Evolutionary conservation across 35 echinoderm and acorn worm species (phyloP).

Genomic region (Antedon bifida): DNA sequence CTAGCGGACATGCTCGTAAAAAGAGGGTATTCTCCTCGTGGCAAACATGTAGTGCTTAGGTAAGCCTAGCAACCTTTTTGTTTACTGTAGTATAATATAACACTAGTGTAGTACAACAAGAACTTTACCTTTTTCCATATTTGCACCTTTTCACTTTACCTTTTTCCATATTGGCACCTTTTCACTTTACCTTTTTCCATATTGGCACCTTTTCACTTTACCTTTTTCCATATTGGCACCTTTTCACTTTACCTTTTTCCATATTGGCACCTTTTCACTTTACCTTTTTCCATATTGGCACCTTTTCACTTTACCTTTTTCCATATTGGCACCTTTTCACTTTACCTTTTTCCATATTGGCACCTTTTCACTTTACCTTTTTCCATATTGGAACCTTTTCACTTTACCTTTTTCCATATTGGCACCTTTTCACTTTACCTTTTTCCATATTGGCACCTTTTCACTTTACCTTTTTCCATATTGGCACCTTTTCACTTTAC

Average conservation of each 20-base stretch:
- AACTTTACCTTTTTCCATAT: too few relatives aligned
- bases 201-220: conserved; percentile 85
- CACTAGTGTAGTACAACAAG: too few relatives aligned
- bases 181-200: conserved; percentile 93
- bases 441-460: conserved; percentile 94
- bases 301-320: conserved; percentile 79
- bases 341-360: conserved; percentile 99
- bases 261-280: conserved; percentile 84
- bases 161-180: conserved; percentile 97
- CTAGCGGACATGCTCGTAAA: too few relatives aligned
- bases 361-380: conserved; percentile 61
- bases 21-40: too few relatives aligned
- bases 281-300: conserved; percentile 99
- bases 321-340: conserved; percentile 89
- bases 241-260: conserved; percentile 94
- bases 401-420: conserved; percentile 99
- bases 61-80: too few relatives aligned
- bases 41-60: too few relatives aligned
- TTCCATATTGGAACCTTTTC: conserved; percentile 94
- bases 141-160: conserved; percentile 67
- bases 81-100: too few relatives aligned
- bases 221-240: conserved; percentile 97
- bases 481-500: conserved; percentile 79
- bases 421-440: conserved; percentile 79
- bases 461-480: conserved; percentile 99